Evolutionary conservation across 2,888 invertebrate genomes (phyloP).

Genomic region (Drosophila pseudotalamancana): DNA sequence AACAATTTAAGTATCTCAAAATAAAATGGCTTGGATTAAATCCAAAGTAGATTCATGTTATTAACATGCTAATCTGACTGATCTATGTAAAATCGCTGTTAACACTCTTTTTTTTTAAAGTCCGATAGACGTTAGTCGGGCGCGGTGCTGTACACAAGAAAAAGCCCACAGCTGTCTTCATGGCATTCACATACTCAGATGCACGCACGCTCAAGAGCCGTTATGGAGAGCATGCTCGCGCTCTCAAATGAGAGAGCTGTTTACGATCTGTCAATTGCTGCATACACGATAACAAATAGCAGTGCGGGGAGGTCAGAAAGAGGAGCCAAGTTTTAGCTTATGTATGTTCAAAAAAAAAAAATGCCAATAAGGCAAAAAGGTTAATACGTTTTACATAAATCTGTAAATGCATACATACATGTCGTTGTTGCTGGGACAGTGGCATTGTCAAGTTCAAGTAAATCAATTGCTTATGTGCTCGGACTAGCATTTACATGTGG

Average conservation of each 20-base stretch:
- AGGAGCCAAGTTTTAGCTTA: slow-evolving; percentile 21
- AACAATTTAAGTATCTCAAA: background rate
- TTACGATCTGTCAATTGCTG: slow-evolving; percentile 21
- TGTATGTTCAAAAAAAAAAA: slow-evolving; percentile 23
- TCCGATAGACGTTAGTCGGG: slow-evolving; percentile 5
- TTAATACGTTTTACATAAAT: slow-evolving; percentile 45
- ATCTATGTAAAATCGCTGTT: slow-evolving; percentile 3
- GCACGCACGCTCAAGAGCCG: slow-evolving; percentile 1
- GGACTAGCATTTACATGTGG: slow-evolving; percentile 9
- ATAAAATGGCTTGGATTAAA: background rate
- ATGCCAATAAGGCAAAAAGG: slow-evolving; percentile 48
- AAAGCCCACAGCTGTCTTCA: slow-evolving; percentile 18
- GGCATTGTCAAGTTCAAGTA: slow-evolving; percentile 73
- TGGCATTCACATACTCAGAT: background rate
- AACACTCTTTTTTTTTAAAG: too few species aligned
- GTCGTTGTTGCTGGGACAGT: slow-evolving; percentile 36
- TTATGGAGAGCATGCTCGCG: slow-evolving; percentile 5
- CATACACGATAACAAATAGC: slow-evolving; percentile 18
- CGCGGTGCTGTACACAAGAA: slow-evolving; percentile 42
- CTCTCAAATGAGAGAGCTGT: background rate
- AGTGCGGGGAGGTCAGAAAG: background rate
- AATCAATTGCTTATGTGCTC: slow-evolving; percentile 53
- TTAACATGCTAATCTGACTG: background rate
- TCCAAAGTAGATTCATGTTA: slow-evolving; percentile 2
- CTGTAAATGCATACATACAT: slow-evolving; percentile 8